phyloP scores from a whole-genome alignment of 1,140 invertebrate species.

The Thalassaphorura encarpata region DNA sequence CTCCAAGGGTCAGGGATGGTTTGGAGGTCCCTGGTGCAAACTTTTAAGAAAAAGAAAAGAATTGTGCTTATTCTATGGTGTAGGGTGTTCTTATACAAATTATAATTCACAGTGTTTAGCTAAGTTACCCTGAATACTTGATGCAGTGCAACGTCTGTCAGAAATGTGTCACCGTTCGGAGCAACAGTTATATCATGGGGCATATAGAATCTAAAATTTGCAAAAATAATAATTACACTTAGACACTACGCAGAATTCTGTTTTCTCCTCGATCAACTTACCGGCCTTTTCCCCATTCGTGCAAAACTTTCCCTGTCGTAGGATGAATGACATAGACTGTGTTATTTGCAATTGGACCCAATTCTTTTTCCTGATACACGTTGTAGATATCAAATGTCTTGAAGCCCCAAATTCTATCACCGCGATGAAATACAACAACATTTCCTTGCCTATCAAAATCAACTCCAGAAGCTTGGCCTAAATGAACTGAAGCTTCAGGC shows the following conservation, averaged over 20 bases:
- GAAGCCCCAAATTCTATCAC: conserved; percentile 56
- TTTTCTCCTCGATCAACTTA: conserved; percentile 41
- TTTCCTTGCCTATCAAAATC: conserved; percentile 60
- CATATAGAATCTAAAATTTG: conserved; percentile 60
- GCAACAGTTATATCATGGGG: conserved; percentile 90
- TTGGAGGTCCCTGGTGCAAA: conserved; percentile 22
- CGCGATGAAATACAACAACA: conserved; percentile 76
- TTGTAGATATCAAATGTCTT: conserved; percentile 53
- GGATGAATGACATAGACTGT: conserved; percentile 65
- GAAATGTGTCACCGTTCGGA: conserved; percentile 65
- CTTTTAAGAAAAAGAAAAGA: conserved; percentile 8
- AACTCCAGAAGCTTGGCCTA: conserved; percentile 54
- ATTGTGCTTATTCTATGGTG: not conserved
- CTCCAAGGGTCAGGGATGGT: conserved; percentile 35
- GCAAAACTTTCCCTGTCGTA: conserved; percentile 54
- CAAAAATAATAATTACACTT: conserved; percentile 4
- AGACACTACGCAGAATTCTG: not conserved
- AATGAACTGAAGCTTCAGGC: conserved; percentile 12
- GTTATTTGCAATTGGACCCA: conserved; percentile 58
- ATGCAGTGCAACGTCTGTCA: conserved; percentile 88
- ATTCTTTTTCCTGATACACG: conserved; percentile 46
- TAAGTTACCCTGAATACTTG: conserved; percentile 64
- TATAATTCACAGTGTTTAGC: not conserved
- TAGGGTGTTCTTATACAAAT: not conserved
- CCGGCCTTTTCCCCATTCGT: conserved; percentile 69